Evolutionary conservation across 2,113 vertebrate species (phyloP).

Genomic region (Riparia riparia): DNA sequence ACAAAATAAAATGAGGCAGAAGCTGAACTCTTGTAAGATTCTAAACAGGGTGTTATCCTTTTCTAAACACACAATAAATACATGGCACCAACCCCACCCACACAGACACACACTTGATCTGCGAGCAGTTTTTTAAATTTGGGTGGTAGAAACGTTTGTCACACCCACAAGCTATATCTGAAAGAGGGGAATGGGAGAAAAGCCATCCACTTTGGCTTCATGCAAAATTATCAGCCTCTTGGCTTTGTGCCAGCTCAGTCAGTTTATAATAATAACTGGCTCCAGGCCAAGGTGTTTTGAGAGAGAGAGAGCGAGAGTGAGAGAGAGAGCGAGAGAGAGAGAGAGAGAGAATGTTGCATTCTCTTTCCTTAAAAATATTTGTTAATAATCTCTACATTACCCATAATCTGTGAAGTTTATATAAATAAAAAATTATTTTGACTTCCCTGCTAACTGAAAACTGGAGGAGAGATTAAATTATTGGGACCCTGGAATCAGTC

Average conservation of each 20-base stretch:
- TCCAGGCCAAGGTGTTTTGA: slow-evolving; percentile 64
- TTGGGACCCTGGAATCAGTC: not conserved
- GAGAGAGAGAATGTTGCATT: not conserved
- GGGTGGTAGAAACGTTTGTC: not conserved
- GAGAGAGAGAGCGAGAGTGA: slow-evolving; percentile 37
- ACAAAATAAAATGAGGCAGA: slow-evolving; percentile 4
- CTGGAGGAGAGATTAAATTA: not conserved
- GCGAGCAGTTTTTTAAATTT: slow-evolving; percentile 16
- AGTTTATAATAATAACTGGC: slow-evolving; percentile 77
- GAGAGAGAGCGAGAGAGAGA: slow-evolving; percentile 5
- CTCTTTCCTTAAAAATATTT: slow-evolving; percentile 57
- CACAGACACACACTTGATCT: not conserved
- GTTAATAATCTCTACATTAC: slow-evolving; percentile 65
- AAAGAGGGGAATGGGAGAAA: slow-evolving; percentile 25
- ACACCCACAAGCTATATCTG: slow-evolving; percentile 1
- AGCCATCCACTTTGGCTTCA: slow-evolving; percentile 65
- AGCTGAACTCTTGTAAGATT: slow-evolving; percentile 14
- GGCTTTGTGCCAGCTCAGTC: slow-evolving; percentile 67
- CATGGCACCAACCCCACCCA: not conserved
- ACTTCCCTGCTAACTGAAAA: slow-evolving; percentile 33
- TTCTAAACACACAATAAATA: slow-evolving; percentile 45
- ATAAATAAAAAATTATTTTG: slow-evolving; percentile 61
- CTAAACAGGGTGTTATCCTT: not conserved
- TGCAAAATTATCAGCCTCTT: slow-evolving; percentile 69
- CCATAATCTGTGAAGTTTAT: slow-evolving; percentile 38